phyloP scores from a whole-genome alignment of 1,140 invertebrate species.

The Rhagoletis pomonella region DNA sequence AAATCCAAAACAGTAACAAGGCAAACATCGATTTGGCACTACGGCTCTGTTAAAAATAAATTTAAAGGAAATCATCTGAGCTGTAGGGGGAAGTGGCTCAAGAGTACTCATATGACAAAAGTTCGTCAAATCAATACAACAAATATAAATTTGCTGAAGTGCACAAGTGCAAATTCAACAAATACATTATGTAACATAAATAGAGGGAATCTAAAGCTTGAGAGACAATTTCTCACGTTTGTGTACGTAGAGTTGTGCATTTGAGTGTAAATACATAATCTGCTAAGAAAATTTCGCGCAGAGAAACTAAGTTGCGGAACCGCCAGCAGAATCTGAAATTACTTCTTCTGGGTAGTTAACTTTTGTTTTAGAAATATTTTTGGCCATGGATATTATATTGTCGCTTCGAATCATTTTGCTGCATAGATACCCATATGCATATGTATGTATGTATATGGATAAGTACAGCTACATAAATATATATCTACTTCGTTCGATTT shows the following conservation, averaged over 20 bases:
- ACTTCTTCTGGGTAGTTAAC: too few relatives aligned
- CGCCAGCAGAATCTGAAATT: too few relatives aligned
- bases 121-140: conserved; percentile 34
- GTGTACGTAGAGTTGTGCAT: neutral
- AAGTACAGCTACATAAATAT: too few relatives aligned
- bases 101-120: conserved; percentile 23
- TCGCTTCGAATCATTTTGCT: too few relatives aligned
- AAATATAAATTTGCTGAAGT: conserved; percentile 24
- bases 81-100: neutral
- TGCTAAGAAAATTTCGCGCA: too few relatives aligned
- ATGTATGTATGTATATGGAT: too few relatives aligned
- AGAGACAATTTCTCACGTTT: neutral
- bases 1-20: conserved; percentile 10
- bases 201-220: neutral
- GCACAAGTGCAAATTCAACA: conserved; percentile 34
- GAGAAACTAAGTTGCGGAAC: too few relatives aligned
- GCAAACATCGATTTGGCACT: conserved; percentile 42
- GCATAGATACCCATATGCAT: too few relatives aligned
- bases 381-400: too few relatives aligned
- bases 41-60: neutral
- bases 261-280: neutral
- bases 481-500: too few relatives aligned
- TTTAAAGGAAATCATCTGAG: conserved; percentile 37
- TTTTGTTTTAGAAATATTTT: too few relatives aligned
- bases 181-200: neutral